Evolutionary conservation across 2,113 vertebrate genomes (phyloP).

Genomic region (Leptocoma aspasia): DNA sequence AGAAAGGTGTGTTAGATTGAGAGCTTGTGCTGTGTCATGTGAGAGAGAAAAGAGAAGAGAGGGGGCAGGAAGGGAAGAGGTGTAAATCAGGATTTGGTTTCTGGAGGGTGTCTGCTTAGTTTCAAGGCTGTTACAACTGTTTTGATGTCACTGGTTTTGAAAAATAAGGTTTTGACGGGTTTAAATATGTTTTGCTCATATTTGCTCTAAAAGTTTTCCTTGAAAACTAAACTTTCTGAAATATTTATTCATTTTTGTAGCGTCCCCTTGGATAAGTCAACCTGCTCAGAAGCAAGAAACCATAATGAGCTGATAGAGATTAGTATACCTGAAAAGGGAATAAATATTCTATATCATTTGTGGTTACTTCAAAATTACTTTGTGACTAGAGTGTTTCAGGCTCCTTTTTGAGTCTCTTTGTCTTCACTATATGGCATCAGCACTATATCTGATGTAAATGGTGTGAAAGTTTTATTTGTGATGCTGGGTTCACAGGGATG

Average conservation of each 20-base stretch:
- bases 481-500: neutral
- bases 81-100: neutral
- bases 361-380: neutral
- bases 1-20: neutral
- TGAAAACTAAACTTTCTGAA: neutral
- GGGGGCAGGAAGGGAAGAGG: neutral
- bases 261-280: neutral
- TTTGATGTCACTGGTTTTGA: neutral
- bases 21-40: neutral
- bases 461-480: neutral
- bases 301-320: neutral
- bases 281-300: neutral
- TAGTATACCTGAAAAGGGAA: neutral
- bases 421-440: neutral
- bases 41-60: neutral
- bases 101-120: neutral
- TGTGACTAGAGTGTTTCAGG: neutral
- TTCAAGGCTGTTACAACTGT: neutral
- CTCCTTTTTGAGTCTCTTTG: neutral
- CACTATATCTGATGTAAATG: neutral
- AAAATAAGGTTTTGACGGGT: neutral
- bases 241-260: neutral
- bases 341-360: neutral
- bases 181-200: neutral
- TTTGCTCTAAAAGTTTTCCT: neutral